These are phyloP conservation scores for Megaceryle alcyon DNA, from an alignment of 2,797 vertebrate species.

Conservation along the genomic window DNA sequence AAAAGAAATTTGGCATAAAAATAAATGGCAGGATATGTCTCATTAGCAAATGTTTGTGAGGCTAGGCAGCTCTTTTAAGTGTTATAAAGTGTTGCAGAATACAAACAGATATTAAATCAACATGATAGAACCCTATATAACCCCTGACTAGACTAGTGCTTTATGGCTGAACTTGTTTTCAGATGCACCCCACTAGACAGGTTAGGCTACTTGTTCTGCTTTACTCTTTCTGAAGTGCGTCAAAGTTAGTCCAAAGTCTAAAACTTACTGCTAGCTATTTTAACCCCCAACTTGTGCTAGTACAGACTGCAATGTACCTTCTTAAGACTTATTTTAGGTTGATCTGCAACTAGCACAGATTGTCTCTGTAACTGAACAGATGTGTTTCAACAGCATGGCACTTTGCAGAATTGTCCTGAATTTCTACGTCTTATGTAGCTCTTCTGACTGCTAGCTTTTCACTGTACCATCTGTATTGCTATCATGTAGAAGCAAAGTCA, in stretches of 20 bases:
- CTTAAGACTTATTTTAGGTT: not conserved
- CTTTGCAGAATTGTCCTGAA: slow-evolving; percentile 2
- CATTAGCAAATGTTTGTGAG: not conserved
- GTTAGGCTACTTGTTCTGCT: not conserved
- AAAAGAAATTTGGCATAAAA: not conserved
- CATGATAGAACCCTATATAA: not conserved
- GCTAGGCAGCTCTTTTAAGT: not conserved
- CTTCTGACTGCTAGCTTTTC: not conserved
- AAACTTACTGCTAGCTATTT: not conserved
- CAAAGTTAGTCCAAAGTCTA: not conserved
- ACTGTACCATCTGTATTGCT: slow-evolving; percentile 9
- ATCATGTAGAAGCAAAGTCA: not conserved
- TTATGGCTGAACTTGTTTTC: not conserved
- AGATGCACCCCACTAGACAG: not conserved
- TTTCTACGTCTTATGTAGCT: not conserved
- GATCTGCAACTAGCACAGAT: slow-evolving; percentile 18
- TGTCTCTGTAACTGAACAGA: slow-evolving; percentile 36
- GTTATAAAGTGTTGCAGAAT: not conserved
- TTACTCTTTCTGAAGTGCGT: not conserved
- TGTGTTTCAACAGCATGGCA: slow-evolving; percentile 32
- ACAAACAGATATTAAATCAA: not conserved
- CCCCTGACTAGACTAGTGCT: not conserved
- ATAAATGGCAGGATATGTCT: not conserved
- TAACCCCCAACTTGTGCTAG: not conserved
- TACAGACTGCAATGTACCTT: not conserved